Evolutionary conservation across 2,113 vertebrate species (phyloP), one percentile per base, ranked within the genome.

Genomic region (Laterallus jamaicensis): DNA sequence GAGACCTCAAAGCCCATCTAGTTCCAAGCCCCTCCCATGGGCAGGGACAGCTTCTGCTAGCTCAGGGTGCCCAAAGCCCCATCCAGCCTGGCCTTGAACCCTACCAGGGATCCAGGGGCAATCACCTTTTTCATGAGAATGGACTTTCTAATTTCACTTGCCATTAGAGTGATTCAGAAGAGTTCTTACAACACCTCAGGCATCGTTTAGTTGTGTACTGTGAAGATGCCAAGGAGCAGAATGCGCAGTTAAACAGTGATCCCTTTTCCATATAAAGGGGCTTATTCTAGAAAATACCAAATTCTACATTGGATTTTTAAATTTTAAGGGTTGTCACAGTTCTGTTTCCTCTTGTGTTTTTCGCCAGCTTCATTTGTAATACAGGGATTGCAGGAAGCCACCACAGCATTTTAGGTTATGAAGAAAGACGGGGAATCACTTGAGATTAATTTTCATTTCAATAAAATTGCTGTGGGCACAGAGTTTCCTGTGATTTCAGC

Each of bases 391-490:
- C 56, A 66, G 66, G 96, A 93, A 86, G 49, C 15, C 95, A n/a
- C 9, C 2, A 8, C 63, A 42, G 56, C 42, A 9, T 59, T 95
- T 73, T 73, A 71, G 21, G 15, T 75, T 82, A 35, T 69, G 67
- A 90, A 90, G 80, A 63, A 82, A 47, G 68, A 37, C 31, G 4
- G 42, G 14, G 63, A 88, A 49, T 69, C 64, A 42, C 62, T 70
- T 56, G 67, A 88, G 77, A 70, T 90, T 54, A 69, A 86, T 94
- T 92, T 89, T 94, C 42, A 59, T 93, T 91, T 68, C 86, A 93
- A 84, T 92, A 71, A 87, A 94, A 92, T 94, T 80, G 64, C 91
- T 66, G 64, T 86, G 92, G 84, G 55, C 59, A 40, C 76, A 12
- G 15, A 44, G 50, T 64, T 95, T 95, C 73, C 85, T 93, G 62